Evolutionary conservation across 2,888 invertebrate species (phyloP).

Genomic region (Drosophila antonietae): DNA sequence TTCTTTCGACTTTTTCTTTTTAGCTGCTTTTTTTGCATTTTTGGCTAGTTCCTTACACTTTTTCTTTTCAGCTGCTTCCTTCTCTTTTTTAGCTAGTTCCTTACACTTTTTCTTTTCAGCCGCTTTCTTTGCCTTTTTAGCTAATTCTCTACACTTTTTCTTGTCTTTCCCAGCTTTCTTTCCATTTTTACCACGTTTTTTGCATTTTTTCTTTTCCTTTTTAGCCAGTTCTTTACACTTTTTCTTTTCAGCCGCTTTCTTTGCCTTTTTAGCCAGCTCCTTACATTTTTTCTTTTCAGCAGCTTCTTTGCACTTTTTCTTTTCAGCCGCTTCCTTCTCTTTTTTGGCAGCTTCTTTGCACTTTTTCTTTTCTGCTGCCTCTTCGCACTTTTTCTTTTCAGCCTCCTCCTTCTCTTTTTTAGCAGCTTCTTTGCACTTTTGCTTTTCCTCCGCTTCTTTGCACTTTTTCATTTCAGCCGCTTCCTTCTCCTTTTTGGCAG

Average conservation of each 20-base stretch:
- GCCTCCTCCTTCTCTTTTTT: neutral
- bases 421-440: neutral
- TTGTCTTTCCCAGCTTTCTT: neutral
- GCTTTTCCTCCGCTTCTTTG: neutral
- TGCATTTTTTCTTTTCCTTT: neutral
- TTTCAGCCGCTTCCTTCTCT: neutral
- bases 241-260: neutral
- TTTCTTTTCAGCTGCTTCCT: neutral
- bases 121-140: neutral
- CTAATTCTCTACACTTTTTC: neutral
- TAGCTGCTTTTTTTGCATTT: neutral
- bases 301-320: neutral
- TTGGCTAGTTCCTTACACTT: neutral
- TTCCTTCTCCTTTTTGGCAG: neutral
- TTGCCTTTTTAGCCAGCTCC: neutral
- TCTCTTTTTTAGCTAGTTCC: neutral
- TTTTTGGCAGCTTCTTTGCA: neutral
- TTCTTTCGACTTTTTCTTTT: neutral
- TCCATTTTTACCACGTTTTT: neutral
- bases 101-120: neutral
- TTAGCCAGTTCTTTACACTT: neutral
- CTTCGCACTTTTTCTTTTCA: neutral
- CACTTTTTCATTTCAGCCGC: neutral
- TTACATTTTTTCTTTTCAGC: neutral
- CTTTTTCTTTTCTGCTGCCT: neutral